A percentile compares a stretch with the other conserved stretches of the same genome.
Evolutionary conservation across 2,888 invertebrate genomes (phyloP).

Genomic region (Caradrina kadenii): DNA sequence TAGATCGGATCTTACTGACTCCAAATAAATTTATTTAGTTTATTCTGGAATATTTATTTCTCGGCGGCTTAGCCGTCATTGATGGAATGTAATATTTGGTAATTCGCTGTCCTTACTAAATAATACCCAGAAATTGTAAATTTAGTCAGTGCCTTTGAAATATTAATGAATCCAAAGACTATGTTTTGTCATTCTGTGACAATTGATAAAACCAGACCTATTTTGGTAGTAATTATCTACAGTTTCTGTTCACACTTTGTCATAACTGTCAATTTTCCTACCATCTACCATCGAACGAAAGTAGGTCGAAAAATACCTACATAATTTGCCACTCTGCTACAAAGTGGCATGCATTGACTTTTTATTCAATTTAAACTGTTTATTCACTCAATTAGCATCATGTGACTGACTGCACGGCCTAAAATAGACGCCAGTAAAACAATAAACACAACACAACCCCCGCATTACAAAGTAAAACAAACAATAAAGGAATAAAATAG

Average conservation of each 20-base stretch:
- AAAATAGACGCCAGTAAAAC: conserved; percentile 58
- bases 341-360: conserved; percentile 57
- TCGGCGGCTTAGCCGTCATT: too few relatives aligned
- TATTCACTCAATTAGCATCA: conserved; percentile 73
- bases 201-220: too few relatives aligned
- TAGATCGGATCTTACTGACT: too few relatives aligned
- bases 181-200: too few relatives aligned
- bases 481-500: conserved; percentile 30
- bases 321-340: conserved; percentile 62
- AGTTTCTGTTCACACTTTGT: conserved; percentile 32
- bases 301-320: conserved; percentile 65
- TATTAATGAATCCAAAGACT: too few relatives aligned
- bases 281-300: conserved; percentile 41
- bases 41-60: too few relatives aligned
- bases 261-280: conserved; percentile 59
- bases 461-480: conserved; percentile 26
- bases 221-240: background rate
- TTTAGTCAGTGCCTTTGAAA: too few relatives aligned
- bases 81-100: too few relatives aligned
- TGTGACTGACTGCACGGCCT: conserved; percentile 73
- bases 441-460: conserved; percentile 47
- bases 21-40: too few relatives aligned
- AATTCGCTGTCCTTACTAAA: too few relatives aligned
- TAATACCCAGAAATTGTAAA: too few relatives aligned
- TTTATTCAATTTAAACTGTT: conserved; percentile 70